Conservation (phyloP, 2,113 vertebrate species). For the Glaucidium brasilianum region DNA sequence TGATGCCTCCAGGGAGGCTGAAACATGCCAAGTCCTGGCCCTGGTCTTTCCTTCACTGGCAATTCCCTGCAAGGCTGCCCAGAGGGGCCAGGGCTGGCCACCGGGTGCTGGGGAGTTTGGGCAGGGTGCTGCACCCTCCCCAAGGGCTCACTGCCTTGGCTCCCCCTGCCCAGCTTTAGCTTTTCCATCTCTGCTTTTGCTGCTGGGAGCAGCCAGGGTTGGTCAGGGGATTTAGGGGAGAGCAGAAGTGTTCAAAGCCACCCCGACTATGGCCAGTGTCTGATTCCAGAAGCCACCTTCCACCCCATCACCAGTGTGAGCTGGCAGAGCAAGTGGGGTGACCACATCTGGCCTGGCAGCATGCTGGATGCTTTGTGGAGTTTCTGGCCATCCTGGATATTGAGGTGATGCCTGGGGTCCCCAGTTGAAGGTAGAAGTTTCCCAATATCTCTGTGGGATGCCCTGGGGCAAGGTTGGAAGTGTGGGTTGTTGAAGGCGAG, state of each 20-base stretch:
- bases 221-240: neutral
- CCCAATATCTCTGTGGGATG: fast-evolving
- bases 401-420: neutral
- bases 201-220: neutral
- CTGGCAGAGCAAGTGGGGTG: neutral
- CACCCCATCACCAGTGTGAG: neutral
- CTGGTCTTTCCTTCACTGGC: neutral
- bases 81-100: neutral
- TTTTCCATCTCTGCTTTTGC: neutral
- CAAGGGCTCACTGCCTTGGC: neutral
- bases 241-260: neutral
- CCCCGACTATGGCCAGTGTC: neutral
- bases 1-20: neutral
- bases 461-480: neutral
- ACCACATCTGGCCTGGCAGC: neutral
- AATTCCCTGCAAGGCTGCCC: neutral
- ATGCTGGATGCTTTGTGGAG: neutral
- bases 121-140: neutral
- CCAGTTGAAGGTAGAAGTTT: neutral
- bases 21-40: neutral
- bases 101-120: neutral
- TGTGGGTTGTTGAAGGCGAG: neutral
- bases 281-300: neutral
- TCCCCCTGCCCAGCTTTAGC: neutral
- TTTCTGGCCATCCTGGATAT: neutral